Conservation (phyloP, 2,797 vertebrate genomes). For the Columba guinea region DNA sequence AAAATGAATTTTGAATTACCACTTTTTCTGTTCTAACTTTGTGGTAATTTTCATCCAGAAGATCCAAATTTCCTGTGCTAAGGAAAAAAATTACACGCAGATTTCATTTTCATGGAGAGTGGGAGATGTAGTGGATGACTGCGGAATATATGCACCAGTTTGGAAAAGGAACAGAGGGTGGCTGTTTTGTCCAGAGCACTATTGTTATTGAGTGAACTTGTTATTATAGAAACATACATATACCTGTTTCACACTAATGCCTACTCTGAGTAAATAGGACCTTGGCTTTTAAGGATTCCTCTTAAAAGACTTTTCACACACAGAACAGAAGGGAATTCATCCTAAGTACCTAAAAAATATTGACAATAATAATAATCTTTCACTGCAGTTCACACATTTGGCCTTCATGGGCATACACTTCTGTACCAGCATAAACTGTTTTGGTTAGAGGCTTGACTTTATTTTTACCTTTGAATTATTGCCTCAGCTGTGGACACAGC, state of each 20-base stretch:
- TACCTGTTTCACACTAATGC: background rate
- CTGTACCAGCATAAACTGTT: background rate
- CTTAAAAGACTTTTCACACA: background rate
- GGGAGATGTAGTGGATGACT: background rate
- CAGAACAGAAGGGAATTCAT: slow-evolving; percentile 2
- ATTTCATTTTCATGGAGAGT: background rate
- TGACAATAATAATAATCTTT: background rate
- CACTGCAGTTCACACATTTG: background rate
- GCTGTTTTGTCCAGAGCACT: background rate
- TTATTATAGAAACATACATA: background rate
- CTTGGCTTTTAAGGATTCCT: background rate
- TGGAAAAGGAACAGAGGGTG: background rate
- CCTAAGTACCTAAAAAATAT: background rate
- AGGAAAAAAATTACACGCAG: background rate
- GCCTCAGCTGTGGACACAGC: background rate
- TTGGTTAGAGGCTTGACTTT: background rate
- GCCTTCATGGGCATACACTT: background rate
- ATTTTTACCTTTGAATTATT: background rate
- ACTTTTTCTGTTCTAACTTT: background rate
- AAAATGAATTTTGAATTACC: background rate
- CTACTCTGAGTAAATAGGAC: background rate
- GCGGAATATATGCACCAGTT: background rate
- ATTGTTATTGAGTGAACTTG: background rate
- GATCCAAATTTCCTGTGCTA: background rate
- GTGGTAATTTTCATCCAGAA: background rate